A percentile compares a stretch with the other conserved stretches of the same genome.
These are phyloP conservation scores for Falco columbarius DNA, from an alignment of 2,797 vertebrate species.

Conservation along the genomic window DNA sequence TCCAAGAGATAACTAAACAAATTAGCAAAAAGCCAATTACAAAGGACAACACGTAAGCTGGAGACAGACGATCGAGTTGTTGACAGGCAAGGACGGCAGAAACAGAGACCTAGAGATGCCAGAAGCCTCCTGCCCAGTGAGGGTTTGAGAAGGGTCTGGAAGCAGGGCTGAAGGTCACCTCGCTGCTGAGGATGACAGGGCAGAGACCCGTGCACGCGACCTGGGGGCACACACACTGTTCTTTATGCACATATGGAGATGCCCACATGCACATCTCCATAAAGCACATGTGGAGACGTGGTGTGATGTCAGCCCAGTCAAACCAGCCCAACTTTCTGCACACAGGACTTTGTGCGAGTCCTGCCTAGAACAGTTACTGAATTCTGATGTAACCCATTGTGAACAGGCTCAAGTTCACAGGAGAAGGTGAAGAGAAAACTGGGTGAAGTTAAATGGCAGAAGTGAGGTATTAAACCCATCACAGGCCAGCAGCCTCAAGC, in stretches of 20 bases:
- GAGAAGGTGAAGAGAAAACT: not conserved
- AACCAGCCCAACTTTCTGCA: not conserved
- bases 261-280: not conserved
- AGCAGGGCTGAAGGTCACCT: not conserved
- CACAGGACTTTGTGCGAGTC: not conserved
- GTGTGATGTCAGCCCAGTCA: not conserved
- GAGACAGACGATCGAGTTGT: not conserved
- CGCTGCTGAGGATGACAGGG: not conserved
- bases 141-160: not conserved
- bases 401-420: not conserved
- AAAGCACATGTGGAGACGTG: not conserved
- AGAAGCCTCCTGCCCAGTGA: not conserved
- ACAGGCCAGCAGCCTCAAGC: not conserved
- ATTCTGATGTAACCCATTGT: not conserved
- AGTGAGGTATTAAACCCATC: not conserved
- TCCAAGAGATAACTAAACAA: not conserved
- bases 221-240: not conserved
- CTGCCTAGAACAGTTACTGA: not conserved
- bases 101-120: not conserved
- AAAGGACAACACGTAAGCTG: not conserved
- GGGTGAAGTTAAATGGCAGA: not conserved
- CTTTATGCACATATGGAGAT: not conserved
- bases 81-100: not conserved
- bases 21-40: not conserved
- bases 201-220: fast-evolving